Evolutionary conservation across 23 tunicate genomes (phyloP).

Genomic region (Styela clava): DNA sequence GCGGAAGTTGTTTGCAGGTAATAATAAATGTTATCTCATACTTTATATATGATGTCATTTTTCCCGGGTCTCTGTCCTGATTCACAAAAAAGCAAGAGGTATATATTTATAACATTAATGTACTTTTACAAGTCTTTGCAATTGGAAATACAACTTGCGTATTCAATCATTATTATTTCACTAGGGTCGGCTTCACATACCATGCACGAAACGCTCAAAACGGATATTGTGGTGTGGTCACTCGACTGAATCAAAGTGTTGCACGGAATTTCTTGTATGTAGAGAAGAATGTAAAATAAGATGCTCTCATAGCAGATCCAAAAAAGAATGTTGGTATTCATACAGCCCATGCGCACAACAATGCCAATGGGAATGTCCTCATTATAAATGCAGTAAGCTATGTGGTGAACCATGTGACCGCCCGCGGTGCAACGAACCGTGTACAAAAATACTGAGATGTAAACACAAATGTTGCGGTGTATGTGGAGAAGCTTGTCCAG

Average conservation of each 20-base stretch:
- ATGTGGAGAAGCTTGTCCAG: constrained; percentile 27
- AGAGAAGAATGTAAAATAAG: neutral
- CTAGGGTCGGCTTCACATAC: constrained; percentile 67
- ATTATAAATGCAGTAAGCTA: constrained; percentile 4
- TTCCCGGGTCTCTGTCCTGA: neutral
- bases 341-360: constrained; percentile 4
- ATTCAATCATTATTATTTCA: neutral
- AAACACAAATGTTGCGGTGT: neutral
- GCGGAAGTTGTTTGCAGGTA: constrained; percentile 2
- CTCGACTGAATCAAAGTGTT: constrained; percentile 42
- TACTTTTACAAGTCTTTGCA: too few relatives aligned
- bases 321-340: neutral
- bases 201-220: constrained; percentile 45
- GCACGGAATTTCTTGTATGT: constrained; percentile 21
- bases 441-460: neutral
- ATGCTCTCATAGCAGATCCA: constrained; percentile 12
- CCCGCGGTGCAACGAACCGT: neutral
- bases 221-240: constrained; percentile 71
- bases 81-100: too few relatives aligned
- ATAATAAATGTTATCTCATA: neutral
- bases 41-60: neutral
- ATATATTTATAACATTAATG: too few relatives aligned
- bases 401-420: constrained; percentile 23
- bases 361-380: constrained; percentile 5
- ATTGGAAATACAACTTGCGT: neutral